These are phyloP conservation scores for Acrobasis suavella DNA, from an alignment of 2,888 invertebrate species.

Conservation along the genomic window DNA sequence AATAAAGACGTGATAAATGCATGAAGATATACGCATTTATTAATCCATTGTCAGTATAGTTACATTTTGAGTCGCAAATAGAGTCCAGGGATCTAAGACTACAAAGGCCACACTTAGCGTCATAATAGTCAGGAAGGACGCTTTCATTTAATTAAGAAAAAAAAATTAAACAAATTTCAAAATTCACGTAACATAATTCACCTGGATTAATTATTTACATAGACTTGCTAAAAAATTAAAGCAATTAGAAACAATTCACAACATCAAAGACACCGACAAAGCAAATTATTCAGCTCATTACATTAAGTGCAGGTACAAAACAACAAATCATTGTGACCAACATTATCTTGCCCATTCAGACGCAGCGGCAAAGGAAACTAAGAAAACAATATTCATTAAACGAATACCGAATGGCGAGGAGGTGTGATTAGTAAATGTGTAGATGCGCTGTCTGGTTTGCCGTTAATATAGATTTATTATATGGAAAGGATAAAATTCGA, in stretches of 20 bases:
- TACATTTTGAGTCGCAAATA: no score
- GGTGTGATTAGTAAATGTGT: conserved; percentile 24
- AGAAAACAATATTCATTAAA: conserved; percentile 79
- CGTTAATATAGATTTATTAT: no score
- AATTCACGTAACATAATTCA: neutral
- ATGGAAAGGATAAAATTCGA: no score
- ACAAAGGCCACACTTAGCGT: no score
- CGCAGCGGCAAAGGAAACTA: conserved; percentile 46
- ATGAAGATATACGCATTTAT: no score
- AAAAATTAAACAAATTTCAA: neutral
- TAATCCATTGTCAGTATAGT: no score
- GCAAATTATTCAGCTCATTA: conserved; percentile 36
- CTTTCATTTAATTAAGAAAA: neutral
- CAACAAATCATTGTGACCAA: conserved; percentile 58
- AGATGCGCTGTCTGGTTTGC: neutral
- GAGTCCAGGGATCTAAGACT: no score
- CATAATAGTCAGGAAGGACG: no score
- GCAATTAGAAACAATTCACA: conserved; percentile 17
- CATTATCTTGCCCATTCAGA: conserved; percentile 64
- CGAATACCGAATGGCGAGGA: conserved; percentile 68
- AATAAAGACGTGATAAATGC: no score
- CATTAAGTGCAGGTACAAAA: conserved; percentile 43
- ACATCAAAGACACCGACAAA: conserved; percentile 30
- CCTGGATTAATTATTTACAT: neutral
- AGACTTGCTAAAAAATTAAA: neutral